Base-by-base conservation (phyloP, 2,113 vertebrate species). In the Rhabdornis inornatus region DNA sequence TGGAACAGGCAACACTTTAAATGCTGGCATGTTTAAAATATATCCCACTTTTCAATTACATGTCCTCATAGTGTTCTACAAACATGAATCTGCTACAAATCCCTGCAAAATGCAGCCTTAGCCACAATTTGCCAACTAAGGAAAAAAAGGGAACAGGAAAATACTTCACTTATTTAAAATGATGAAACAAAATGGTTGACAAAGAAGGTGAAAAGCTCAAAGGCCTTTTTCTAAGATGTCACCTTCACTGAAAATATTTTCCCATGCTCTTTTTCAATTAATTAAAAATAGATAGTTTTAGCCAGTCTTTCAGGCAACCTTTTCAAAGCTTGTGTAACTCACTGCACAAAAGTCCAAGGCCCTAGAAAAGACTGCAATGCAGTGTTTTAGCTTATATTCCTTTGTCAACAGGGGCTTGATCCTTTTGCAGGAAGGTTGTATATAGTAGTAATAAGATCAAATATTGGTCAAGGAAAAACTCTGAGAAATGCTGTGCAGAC, bases 351-450 rank as follows among this genome's bases (percentile, higher is more conserved):
- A 89, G 50, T 89, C 33, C 30, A 69, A 91, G 81, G 64, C 53
- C 64, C 47, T 39, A 78, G 69, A 71, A 94, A 78, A 81, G 77
- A 92, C 85, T 93, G 88, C 92, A 95, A 12, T 80, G 88, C 88
- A 90, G 90, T 90, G 49, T 42, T 83, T 88, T 80, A 93, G 56
- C 50, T 50, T 50, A 77, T 44, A 61, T 49, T 90, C 79, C 71
- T 85, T 42, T 79, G 30, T 85, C 82, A 93, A 68, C 13, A 71
- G 27, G 50, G 42, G 45, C 59, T 68, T 49, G 42, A 90, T 75
- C 53, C 75, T 93, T 80, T 65, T 65, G 66, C 37, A 35, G 45
- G 25, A 84, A 80, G 9, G 31, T 7, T 42, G 21, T 4, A n/a
- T 23, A 15, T 56, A 88, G 56, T 17, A 33, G 64, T 8, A 78